Evolutionary conservation across 1,140 invertebrate species (phyloP), one percentile per base, ranked within the genome.

Genomic region (Neuroterus valhalla): DNA sequence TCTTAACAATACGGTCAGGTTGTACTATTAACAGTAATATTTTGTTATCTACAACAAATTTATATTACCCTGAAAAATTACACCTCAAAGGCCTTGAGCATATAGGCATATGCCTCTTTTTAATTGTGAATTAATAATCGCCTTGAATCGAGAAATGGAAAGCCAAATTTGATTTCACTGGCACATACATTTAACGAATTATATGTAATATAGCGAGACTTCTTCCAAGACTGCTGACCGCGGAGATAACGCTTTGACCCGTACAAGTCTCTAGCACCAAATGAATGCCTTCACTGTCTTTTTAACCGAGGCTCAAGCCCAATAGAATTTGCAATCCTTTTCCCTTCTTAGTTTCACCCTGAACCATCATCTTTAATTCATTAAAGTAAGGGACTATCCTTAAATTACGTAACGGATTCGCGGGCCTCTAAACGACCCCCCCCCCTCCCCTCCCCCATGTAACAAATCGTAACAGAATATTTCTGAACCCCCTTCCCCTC

Each of bases 201-300:
- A 68, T 46, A 67, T 77, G 62, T 78, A 72, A 78, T 78, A 84
- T 83, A 86, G 82, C 82, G 77, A 82, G 78, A 73, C 74, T 80
- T 79, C 84, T 87, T 88, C 78, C 79, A 79, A 71, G 85, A 84
- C 83, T 84, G 81, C 86, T 88, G 87, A 88, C 87, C 86, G 87
- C 84, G 77, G 82, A 87, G 87, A 88, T 88, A 88, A 88, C 84
- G 85, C 85, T 87, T 80, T 88, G 86, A 88, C 86, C 87, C 86
- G 85, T 88, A 82, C 86, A 85, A 81, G 80, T 78, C 82, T 70
- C 69, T 79, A 80, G 80, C 74, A 77, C 81, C 80, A 88, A 85
- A 86, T 88, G 87, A 88, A 88, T 88, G 86, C 85, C 85, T 84
- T 81, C 85, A 86, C 86, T 88, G 87, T 87, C 80, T 86, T 81